Evolutionary conservation across 2,888 invertebrate genomes (phyloP), one percentile per base, ranked within the genome.

Genomic region (Tetrapedia diversipes): DNA sequence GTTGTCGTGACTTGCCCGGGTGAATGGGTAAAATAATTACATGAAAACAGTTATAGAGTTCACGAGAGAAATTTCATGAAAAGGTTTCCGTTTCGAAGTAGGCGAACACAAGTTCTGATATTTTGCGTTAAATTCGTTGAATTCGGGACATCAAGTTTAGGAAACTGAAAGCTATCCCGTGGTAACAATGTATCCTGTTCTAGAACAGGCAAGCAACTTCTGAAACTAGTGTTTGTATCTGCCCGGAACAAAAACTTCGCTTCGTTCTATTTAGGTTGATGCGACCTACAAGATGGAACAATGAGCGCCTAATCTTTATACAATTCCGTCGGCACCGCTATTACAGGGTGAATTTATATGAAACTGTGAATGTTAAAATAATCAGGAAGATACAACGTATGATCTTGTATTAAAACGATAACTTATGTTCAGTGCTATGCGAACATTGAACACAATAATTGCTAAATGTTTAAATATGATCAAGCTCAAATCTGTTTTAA

Each of bases 161-260:
- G 16, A 27, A 45, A 45, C 34, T 53, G 43, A 34, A 53, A 19
- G 63, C 14, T 45, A 6, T 27, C 22, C 29, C 14, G 11, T 49
- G 11, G n/a, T n/a, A 41, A 37, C 43, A 34, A n/a, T 2, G n/a
- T 19, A 53, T 43, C 53, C 22, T 19, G 34, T 34, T 61, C 27
- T 34, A 49, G n/a, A 69, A 34, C 27, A 1, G 34, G 24, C 14
- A 7, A 22, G 10, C 4, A 61, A 67, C 41, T 61, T 67, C 41
- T 24, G 8, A 41, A n/a, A 67, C 39, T 22, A 34, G 11, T 2
- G 14, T n/a, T 32, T 51, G 49, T 51, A 51, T 32, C 22, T 41
- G 19, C 49, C 8, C 14, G 2, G 24, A 49, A 60, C 49, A 61
- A 67, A 61, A 67, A 67, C 49, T 60, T 67, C 22, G 14, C 32